Conservation (phyloP, 1,140 invertebrate species). For the Drosophila nigrodunni region DNA sequence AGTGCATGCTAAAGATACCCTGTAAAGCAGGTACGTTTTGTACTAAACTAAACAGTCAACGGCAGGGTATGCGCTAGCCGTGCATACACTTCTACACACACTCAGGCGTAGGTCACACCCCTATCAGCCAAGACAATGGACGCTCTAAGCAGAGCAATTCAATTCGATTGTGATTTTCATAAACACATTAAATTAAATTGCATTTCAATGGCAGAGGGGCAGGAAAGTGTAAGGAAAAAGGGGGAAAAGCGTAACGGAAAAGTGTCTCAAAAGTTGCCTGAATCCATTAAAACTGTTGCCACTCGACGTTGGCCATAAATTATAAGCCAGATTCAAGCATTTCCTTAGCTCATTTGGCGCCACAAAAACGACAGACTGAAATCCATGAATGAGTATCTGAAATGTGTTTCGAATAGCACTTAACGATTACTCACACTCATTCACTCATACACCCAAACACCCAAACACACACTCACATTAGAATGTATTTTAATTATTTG, state of each 20-base stretch:
- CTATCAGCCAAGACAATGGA: conserved; percentile 60
- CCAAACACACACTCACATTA: not conserved
- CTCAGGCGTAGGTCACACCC: not conserved
- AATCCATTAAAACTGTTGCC: conserved; percentile 64
- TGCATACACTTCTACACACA: not conserved
- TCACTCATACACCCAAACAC: too few relatives aligned
- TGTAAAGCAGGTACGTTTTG: not conserved
- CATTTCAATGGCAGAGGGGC: conserved; percentile 51
- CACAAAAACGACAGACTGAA: conserved; percentile 14
- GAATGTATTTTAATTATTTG: not conserved
- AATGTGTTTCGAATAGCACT: not conserved
- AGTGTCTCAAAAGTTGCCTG: conserved; percentile 52
- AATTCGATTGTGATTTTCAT: conserved; percentile 70
- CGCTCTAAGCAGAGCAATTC: conserved; percentile 38
- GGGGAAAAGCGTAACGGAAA: not conserved
- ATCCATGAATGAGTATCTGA: not conserved
- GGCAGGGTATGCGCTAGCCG: not conserved
- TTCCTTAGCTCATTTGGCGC: conserved; percentile 23
- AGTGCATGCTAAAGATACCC: not conserved
- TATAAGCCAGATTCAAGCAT: conserved; percentile 14
- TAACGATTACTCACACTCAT: conserved; percentile 3
- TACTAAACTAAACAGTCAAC: too few relatives aligned
- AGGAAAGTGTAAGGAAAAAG: not conserved
- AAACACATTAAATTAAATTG: conserved; percentile 84
- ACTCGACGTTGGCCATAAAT: conserved; percentile 51